A percentile compares a stretch with the other conserved stretches of the same genome.
phyloP scores from a whole-genome alignment of 2,113 vertebrate genomes.

The Siniperca knerii region DNA sequence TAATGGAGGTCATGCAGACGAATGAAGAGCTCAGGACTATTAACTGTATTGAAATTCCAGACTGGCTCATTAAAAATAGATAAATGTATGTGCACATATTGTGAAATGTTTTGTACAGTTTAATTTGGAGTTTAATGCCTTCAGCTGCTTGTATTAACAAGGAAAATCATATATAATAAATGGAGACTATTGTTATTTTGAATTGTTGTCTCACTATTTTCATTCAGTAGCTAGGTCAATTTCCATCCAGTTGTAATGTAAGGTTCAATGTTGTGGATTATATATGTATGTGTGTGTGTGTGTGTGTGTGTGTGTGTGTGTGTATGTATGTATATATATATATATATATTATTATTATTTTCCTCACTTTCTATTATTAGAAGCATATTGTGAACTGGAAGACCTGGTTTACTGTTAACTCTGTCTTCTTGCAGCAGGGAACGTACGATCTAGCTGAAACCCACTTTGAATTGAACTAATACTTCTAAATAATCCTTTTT shows the following conservation, averaged over 20 bases:
- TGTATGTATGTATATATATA: neutral
- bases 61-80: slow-evolving; percentile 43
- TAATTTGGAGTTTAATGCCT: slow-evolving; percentile 8
- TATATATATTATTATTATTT: neutral
- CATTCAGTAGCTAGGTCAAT: neutral
- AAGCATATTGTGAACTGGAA: neutral
- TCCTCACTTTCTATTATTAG: neutral
- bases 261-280: neutral
- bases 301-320: no score
- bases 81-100: slow-evolving; percentile 20
- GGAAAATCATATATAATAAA: slow-evolving; percentile 1
- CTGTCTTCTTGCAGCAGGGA: neutral
- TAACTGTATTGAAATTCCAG: slow-evolving; percentile 20
- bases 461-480: neutral
- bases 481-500: neutral
- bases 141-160: slow-evolving; percentile 10
- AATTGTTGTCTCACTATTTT: neutral
- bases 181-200: slow-evolving; percentile 2
- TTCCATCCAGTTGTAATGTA: neutral
- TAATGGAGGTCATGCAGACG: slow-evolving; percentile 43
- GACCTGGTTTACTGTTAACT: neutral
- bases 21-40: slow-evolving; percentile 26
- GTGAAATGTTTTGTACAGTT: slow-evolving; percentile 9
- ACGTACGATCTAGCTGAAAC: neutral
- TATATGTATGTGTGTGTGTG: no score